Conservation (phyloP, 2,113 vertebrate species). For the Cettia cetti region DNA sequence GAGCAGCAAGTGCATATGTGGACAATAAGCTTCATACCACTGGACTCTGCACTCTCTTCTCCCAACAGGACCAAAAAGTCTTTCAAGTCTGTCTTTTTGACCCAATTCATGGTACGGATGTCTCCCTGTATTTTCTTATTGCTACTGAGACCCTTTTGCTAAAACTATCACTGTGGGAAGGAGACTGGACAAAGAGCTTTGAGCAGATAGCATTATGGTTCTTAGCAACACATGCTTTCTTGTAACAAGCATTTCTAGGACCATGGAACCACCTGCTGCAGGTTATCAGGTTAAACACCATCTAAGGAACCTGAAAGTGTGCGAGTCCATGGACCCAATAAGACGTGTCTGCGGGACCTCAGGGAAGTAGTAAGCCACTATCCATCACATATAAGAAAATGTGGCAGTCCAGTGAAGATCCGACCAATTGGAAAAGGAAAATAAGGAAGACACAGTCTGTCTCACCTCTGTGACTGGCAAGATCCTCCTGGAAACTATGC, state of each 20-base stretch:
- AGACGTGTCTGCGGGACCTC: background rate
- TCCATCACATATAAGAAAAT: background rate
- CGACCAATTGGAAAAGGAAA: background rate
- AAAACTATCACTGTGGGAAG: rapidly evolving
- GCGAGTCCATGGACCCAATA: background rate
- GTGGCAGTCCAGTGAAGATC: background rate
- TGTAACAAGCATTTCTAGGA: background rate
- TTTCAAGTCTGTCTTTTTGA: background rate
- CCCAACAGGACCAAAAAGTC: background rate
- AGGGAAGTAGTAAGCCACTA: background rate
- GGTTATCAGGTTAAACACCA: background rate
- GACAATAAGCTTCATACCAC: background rate
- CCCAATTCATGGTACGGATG: background rate
- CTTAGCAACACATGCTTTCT: background rate
- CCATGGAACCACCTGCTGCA: background rate
- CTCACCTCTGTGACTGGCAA: background rate
- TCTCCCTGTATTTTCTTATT: background rate
- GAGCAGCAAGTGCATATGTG: background rate
- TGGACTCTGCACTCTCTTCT: background rate
- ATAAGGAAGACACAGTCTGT: background rate
- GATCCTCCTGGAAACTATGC: background rate
- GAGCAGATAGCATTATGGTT: background rate
- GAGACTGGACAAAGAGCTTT: background rate
- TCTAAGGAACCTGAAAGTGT: background rate
- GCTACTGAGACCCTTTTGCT: background rate